Evolutionary conservation across 2,797 vertebrate genomes (phyloP), one percentile per base, ranked within the genome.

Genomic region (Acipenser oxyrinchus): DNA sequence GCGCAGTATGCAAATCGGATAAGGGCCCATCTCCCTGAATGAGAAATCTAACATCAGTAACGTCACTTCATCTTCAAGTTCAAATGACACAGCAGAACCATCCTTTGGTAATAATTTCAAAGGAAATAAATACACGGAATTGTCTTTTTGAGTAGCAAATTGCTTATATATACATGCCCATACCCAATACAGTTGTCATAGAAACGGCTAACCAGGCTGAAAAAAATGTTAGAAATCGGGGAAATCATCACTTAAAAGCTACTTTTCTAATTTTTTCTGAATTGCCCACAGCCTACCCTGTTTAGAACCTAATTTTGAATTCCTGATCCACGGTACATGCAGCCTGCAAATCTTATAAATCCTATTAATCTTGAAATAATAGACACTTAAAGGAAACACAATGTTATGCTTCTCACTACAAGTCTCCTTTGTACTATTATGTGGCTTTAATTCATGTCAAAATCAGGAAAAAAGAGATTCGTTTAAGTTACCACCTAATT

Each of bases 351-450:
- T 10, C 72, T 77, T 74, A 65, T 52, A 66, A 81, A 80, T 79
- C 76, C 79, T 74, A 72, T 76, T 79, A 72, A 78, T 81, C 84
- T 83, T 73, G 69, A 80, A 80, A 84, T 15, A 77, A 81, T 73
- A 80, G 79, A 71, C 74, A 79, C 75, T 71, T 70, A 75, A 75
- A 79, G 72, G 73, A 77, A 81, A 82, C 73, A 71, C 2, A 55
- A 78, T 71, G 65, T 69, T 70, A 69, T 64, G 0, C 66, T 70
- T 70, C 79, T 81, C 68, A 70, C 69, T 75, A 75, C 76, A 63
- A 75, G 75, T 76, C 76, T 81, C 70, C 72, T 75, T 67, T 70
- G 73, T 58, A 75, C 73, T 68, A 69, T 81, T 83, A 78, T 69
- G 76, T 79, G 76, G 13, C 66, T 80, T 79, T 83, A 76, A 82